Evolutionary conservation across 2,113 vertebrate species (phyloP), one percentile per base, ranked within the genome.

Genomic region (Anoura caudifer): DNA sequence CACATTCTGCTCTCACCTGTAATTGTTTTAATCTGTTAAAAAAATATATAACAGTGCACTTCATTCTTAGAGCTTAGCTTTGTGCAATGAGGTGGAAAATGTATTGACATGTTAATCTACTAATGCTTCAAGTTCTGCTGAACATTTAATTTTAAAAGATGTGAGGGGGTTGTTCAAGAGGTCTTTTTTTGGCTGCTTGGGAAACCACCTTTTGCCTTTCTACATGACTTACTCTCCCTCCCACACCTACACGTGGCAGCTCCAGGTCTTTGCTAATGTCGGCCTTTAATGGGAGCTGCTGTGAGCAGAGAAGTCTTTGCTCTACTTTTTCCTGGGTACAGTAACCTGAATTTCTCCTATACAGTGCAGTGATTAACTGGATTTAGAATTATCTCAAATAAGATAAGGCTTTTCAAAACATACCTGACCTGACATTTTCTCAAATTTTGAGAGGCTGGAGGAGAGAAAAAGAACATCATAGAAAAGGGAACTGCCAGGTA

Each of bases 71-170:
- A 93, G 73, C 73, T 81, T 93, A 94, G 88, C 73, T 96, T 94
- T 65, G 86, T 90, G 94, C 93, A 94, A 28, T 19, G 89, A 97
- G 83, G 95, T 91, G 63, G 88, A 97, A 97, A 95, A 91, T 91
- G 93, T 97, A 97, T 95, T 96, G 95, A 97, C 97, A 96, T 80
- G 93, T 95, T 97, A 95, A 96, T 97, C 94, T 94, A 96, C 96
- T 87, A 96, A 91, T 96, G 81, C 94, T 95, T 97, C 96, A 94
- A 97, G 93, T 97, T 97, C 79, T 96, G 96, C 93, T 94, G 97
- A 97, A 96, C 93, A 91, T 89, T 97, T 97, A 81, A 97, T 97
- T 98, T 96, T 93, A 95, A 97, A 95, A 92, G 38, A 83, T 76
- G 69, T 97, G 97, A 96, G 96, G 88, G 94, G 79, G 95, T 38